A percentile compares a stretch with the other conserved stretches of the same genome.
phyloP scores from a whole-genome alignment of 2,888 invertebrate species.

The Hemistola chrysoprasaria region DNA sequence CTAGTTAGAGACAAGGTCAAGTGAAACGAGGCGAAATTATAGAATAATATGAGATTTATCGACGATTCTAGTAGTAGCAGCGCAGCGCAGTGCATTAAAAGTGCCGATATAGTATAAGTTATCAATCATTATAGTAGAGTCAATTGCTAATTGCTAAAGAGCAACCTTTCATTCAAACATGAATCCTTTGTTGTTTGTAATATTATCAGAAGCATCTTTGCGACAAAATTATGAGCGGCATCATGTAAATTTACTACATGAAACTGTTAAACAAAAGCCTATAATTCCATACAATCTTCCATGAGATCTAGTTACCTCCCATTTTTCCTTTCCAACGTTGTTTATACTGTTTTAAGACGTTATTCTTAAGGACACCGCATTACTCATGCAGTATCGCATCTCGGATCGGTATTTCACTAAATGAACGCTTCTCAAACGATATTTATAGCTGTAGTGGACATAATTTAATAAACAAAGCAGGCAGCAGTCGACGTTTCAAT shows the following conservation, averaged over 20 bases:
- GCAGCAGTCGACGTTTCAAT: slow-evolving; percentile 58
- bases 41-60: too few species aligned
- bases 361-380: slow-evolving; percentile 68
- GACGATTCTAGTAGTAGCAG: too few species aligned
- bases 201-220: slow-evolving; percentile 1
- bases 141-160: too few species aligned
- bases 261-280: slow-evolving; percentile 23
- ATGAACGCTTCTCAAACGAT: slow-evolving; percentile 71
- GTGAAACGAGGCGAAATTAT: too few species aligned
- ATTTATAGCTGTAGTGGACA: slow-evolving; percentile 77
- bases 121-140: too few species aligned
- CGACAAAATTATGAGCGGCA: slow-evolving; percentile 6
- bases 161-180: too few species aligned
- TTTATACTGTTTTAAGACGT: slow-evolving; percentile 56
- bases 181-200: too few species aligned
- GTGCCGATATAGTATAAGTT: too few species aligned
- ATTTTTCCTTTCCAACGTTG: slow-evolving; percentile 57
- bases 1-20: too few species aligned
- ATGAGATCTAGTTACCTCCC: slow-evolving; percentile 50
- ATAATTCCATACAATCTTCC: slow-evolving; percentile 34
- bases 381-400: slow-evolving; percentile 73
- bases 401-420: slow-evolving; percentile 77
- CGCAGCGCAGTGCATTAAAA: too few species aligned
- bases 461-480: slow-evolving; percentile 83
- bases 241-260: slow-evolving; percentile 11